Percentiles rank a stretch among this genome's conserved stretches.
phyloP scores from a whole-genome alignment of 1,140 invertebrate species.

The Bactericera cockerelli region DNA sequence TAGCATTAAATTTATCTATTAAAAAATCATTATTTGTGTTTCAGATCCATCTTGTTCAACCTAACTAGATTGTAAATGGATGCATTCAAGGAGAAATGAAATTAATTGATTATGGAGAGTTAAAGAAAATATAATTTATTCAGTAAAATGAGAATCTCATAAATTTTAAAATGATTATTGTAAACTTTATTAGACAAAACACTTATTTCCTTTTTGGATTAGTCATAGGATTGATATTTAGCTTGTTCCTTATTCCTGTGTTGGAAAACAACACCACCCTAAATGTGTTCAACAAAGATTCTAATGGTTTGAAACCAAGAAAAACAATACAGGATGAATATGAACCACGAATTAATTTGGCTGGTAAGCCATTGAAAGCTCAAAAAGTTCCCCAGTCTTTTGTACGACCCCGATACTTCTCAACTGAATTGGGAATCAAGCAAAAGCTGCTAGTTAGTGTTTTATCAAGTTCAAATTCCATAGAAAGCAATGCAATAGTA shows the following conservation, averaged over 20 bases:
- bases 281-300: slow-evolving; percentile 15
- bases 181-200: slow-evolving; percentile 15
- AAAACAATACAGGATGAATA: slow-evolving; percentile 31
- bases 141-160: too few species aligned
- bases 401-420: slow-evolving; percentile 74
- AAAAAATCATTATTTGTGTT: too few species aligned
- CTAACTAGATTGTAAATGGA: too few species aligned
- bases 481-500: slow-evolving; percentile 51
- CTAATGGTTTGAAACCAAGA: slow-evolving; percentile 15
- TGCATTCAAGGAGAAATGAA: too few species aligned
- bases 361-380: slow-evolving; percentile 34
- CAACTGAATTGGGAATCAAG: slow-evolving; percentile 77
- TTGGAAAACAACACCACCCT: slow-evolving; percentile 13
- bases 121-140: too few species aligned
- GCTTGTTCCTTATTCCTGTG: slow-evolving; percentile 12
- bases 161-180: slow-evolving; percentile 9
- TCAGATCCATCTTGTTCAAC: too few species aligned
- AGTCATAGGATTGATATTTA: slow-evolving; percentile 16
- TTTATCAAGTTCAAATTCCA: slow-evolving; percentile 51
- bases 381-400: slow-evolving; percentile 36
- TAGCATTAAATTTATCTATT: too few species aligned
- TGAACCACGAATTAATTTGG: slow-evolving; percentile 37
- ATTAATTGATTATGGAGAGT: too few species aligned
- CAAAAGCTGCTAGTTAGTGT: slow-evolving; percentile 78
- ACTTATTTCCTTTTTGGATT: slow-evolving; percentile 17